Evolutionary conservation across 2,888 invertebrate species (phyloP).

Genomic region (Meteorus cinctellus): DNA sequence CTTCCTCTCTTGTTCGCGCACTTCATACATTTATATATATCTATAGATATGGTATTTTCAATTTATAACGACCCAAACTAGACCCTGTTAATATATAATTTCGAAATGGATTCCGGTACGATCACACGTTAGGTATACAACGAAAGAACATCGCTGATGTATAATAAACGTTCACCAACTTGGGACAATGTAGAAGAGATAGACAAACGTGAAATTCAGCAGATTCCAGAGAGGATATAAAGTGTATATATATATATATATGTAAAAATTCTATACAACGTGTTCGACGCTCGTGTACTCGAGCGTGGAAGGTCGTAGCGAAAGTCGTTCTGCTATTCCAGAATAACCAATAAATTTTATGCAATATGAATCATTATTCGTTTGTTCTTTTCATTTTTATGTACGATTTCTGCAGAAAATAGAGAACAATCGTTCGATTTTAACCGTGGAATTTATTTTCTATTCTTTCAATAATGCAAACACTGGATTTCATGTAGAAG

Average conservation of each 20-base stretch:
- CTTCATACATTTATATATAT: slow-evolving; percentile 1
- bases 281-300: slow-evolving; percentile 31
- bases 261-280: neutral
- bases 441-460: too few relatives aligned
- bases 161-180: slow-evolving; percentile 7
- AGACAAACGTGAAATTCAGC: slow-evolving; percentile 40
- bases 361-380: slow-evolving; percentile 29
- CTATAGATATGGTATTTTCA: neutral
- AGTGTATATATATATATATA: neutral
- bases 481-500: too few relatives aligned
- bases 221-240: slow-evolving; percentile 25
- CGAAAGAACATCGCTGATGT: too few relatives aligned
- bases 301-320: slow-evolving; percentile 51
- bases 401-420: too few relatives aligned
- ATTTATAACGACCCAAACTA: neutral
- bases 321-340: slow-evolving; percentile 45
- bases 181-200: slow-evolving; percentile 25
- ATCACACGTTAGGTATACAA: neutral
- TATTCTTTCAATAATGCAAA: too few relatives aligned
- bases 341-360: slow-evolving; percentile 36
- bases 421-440: too few relatives aligned
- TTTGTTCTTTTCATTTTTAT: neutral
- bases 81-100: slow-evolving; percentile 29
- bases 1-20: neutral
- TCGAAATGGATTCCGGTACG: slow-evolving; percentile 16